Percentiles rank a stretch among this genome's conserved stretches.
phyloP scores from a whole-genome alignment of 2,888 invertebrate species.

The Erebia ligea region DNA sequence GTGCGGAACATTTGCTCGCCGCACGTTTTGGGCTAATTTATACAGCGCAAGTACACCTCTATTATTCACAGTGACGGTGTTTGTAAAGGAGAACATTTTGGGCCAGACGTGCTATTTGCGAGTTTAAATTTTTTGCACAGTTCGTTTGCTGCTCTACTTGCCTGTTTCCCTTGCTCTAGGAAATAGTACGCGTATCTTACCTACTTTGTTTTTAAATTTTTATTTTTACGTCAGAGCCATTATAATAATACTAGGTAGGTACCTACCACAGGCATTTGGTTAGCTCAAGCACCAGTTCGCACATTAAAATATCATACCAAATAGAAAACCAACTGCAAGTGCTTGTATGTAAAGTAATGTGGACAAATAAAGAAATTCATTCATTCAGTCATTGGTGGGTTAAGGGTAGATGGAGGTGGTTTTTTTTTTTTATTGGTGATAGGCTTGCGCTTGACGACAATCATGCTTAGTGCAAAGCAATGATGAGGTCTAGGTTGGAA shows the following conservation, averaged over 20 bases:
- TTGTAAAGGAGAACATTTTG: constrained; percentile 1
- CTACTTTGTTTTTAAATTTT: background rate
- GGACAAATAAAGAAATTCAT: too few species aligned
- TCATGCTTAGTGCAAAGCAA: too few species aligned
- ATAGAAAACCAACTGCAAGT: too few species aligned
- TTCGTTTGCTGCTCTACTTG: background rate
- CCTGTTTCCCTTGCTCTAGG: background rate
- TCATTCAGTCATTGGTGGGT: background rate
- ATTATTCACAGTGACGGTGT: background rate
- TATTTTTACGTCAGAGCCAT: background rate
- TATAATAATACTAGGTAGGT: too few species aligned
- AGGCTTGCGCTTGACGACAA: too few species aligned
- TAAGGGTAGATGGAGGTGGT: too few species aligned
- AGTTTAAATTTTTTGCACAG: constrained; percentile 1
- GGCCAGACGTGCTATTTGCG: constrained; percentile 3
- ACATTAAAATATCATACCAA: too few species aligned
- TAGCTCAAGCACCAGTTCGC: too few species aligned
- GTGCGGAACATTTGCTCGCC: background rate
- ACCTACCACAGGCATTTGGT: too few species aligned
- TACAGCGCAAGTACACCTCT: background rate
- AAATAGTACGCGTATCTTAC: background rate
- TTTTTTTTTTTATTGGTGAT: too few species aligned
- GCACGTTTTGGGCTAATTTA: constrained; percentile 7
- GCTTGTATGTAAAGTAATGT: too few species aligned
- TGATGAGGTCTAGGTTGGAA: too few species aligned